A percentile compares a stretch with the other conserved stretches of the same genome.
Evolutionary conservation across 1,140 invertebrate species (phyloP).

Genomic region (Solen grandis): DNA sequence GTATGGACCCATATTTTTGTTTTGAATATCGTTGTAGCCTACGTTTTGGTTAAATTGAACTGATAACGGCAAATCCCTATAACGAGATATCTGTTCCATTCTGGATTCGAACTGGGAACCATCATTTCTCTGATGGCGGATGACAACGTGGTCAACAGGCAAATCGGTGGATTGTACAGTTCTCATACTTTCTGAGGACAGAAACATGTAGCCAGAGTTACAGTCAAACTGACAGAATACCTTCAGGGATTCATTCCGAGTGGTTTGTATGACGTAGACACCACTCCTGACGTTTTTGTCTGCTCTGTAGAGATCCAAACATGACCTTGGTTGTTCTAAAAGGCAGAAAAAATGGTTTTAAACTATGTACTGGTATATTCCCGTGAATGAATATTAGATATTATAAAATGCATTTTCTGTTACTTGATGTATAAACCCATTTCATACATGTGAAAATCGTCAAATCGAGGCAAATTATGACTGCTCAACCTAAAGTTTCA

Average conservation of each 20-base stretch:
- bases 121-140: background rate
- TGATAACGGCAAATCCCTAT: background rate
- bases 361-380: too few relatives aligned
- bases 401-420: too few relatives aligned
- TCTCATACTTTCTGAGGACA: background rate
- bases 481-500: too few relatives aligned
- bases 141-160: slow-evolving; percentile 7
- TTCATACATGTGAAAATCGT: too few relatives aligned
- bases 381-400: too few relatives aligned
- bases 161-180: background rate
- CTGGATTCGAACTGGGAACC: background rate
- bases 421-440: too few relatives aligned
- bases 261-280: too few relatives aligned
- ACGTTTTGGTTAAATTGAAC: slow-evolving; percentile 20
- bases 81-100: slow-evolving; percentile 12
- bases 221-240: slow-evolving; percentile 32
- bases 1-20: slow-evolving; percentile 21
- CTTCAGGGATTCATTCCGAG: background rate
- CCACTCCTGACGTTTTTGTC: too few relatives aligned
- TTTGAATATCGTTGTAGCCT: background rate
- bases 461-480: too few relatives aligned
- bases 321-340: too few relatives aligned
- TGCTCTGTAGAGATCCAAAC: too few relatives aligned
- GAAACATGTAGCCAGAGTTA: slow-evolving; percentile 29
- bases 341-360: too few relatives aligned